Evolutionary conservation across 2,888 invertebrate species (phyloP).

Genomic region (Rhagonycha fulva): DNA sequence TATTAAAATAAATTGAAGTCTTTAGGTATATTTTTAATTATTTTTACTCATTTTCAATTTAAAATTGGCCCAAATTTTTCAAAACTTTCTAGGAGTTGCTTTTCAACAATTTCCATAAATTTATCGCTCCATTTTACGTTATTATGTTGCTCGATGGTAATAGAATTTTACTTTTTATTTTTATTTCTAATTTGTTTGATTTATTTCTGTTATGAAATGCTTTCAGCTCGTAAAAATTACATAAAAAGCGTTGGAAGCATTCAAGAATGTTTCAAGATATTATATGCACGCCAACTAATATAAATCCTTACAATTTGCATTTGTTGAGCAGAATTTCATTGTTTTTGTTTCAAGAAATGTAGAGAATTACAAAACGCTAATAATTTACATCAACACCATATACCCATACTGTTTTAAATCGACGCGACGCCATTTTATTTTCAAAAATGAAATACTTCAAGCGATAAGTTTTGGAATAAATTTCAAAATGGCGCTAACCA

Average conservation of each 20-base stretch:
- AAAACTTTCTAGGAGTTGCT: too few relatives aligned
- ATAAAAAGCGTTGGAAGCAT: not conserved
- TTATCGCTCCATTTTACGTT: not conserved
- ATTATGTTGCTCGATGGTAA: not conserved
- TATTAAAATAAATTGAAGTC: not conserved
- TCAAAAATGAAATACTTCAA: not conserved
- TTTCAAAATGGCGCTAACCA: not conserved
- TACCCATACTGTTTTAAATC: not conserved
- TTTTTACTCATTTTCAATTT: not conserved
- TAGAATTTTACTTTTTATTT: not conserved
- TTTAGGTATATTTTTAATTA: not conserved
- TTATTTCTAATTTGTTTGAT: not conserved
- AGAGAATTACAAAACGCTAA: slow-evolving; percentile 14
- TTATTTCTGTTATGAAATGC: not conserved
- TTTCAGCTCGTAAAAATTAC: not conserved
- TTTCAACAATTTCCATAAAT: too few relatives aligned
- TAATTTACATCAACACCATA: slow-evolving; percentile 15
- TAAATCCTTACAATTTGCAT: slow-evolving; percentile 15
- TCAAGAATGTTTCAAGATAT: not conserved
- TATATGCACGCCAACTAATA: not conserved
- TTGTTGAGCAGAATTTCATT: slow-evolving; percentile 21
- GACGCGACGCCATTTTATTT: not conserved
- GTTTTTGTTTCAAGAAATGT: slow-evolving; percentile 22
- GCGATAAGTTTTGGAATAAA: not conserved
- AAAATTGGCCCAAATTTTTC: too few relatives aligned